These are phyloP conservation scores for Caenorhabditis becei DNA, from an alignment of 2,888 invertebrate species.

Conservation along the genomic window DNA sequence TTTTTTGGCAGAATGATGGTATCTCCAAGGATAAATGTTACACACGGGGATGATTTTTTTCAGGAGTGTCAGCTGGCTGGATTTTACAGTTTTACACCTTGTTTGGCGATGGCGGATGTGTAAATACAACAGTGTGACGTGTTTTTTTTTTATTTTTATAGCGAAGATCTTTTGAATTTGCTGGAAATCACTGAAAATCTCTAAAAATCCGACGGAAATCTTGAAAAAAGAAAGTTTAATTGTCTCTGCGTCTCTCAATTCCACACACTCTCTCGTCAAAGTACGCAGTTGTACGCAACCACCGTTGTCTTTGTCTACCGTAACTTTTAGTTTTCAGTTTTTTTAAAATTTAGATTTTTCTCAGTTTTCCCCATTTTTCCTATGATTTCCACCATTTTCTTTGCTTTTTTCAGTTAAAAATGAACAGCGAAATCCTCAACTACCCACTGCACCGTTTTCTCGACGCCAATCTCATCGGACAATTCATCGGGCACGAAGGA, in stretches of 20 bases:
- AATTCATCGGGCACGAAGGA: conserved; percentile 56
- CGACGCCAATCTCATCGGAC: conserved; percentile 31
- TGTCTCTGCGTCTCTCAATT: conserved; percentile 2
- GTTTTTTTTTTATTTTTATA: background rate
- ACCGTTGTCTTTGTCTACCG: conserved; percentile 16
- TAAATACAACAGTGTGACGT: background rate
- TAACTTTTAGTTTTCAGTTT: conserved; percentile 5
- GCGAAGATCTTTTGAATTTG: too few species aligned
- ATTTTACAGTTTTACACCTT: conserved; percentile 4
- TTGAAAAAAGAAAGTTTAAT: too few species aligned
- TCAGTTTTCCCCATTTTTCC: background rate
- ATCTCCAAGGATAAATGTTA: conserved; percentile 6
- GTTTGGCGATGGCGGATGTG: background rate
- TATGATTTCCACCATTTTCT: background rate
- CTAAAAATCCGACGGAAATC: too few species aligned
- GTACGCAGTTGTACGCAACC: conserved; percentile 28
- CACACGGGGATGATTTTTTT: background rate
- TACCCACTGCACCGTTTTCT: conserved; percentile 36
- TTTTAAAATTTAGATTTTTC: background rate
- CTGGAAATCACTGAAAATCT: too few species aligned
- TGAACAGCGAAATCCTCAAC: conserved; percentile 48
- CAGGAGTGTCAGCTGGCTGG: background rate
- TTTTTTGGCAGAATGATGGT: conserved; percentile 29
- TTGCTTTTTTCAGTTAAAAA: too few species aligned
- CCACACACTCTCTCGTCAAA: conserved; percentile 4